Base-by-base conservation (phyloP, 2,888 invertebrate genomes). In the Agapostemon virescens region DNA sequence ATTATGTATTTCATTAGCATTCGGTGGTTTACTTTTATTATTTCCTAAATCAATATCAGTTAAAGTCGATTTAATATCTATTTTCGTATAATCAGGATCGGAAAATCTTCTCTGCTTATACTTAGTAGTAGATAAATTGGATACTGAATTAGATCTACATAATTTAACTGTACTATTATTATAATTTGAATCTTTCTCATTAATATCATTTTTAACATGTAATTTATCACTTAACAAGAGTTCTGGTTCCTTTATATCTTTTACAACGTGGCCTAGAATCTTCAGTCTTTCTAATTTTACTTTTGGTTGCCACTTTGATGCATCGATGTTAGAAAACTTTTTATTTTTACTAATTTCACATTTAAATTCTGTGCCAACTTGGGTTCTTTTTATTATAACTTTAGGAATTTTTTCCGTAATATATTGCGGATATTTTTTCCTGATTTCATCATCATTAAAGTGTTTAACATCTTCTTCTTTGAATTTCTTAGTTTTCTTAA, bases 311-410 rank as follows among this genome's bases (percentile, higher is more conserved):
- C 92, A 92, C 49, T 87, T 90, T 0, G 88, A 81, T 23, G 86
- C 87, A 26, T 88, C 88, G 9, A 89, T 88, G n/a, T 90, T 86
- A 0, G 89, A 87, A 2, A 87, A 88, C 20, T 87, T 87, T 20
- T 86, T 88, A 15, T 84, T 83, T 76, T 91, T 91, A 64, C 92
- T 92, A 11, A 92, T 71, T 75, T 92, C 92, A 64, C 92, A 93
- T 45, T 92, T 93, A 49, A 93, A 93, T 73, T 92, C 92, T 0
- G 92, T 89, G 33, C 88, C 91, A 0, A 92, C 89, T 5, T 92
- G 92, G 0, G 90, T 87, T 55, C 93, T 85, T 73, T 92, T 93
- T 61, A 93, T 92, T 63, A 93, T 92, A 0, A 93, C 92, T 64
- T 93, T 93, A 0, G 92, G 92, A 42, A 93, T 85, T 75, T 92